phyloP scores from a whole-genome alignment of 1,140 invertebrate species.

The Pseudomyrmex gracilis region DNA sequence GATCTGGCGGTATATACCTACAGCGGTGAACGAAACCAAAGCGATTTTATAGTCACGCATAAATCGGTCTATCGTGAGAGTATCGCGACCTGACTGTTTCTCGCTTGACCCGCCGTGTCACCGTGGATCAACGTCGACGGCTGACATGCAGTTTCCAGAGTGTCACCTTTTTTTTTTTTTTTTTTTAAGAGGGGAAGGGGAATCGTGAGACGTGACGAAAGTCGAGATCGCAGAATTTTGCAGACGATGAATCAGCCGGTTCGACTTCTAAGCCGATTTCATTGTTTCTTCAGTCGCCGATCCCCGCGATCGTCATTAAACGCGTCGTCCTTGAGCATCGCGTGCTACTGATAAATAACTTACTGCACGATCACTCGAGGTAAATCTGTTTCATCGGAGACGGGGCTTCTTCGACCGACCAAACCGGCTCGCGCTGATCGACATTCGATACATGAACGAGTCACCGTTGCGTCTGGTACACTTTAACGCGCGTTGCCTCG shows the following conservation, averaged over 20 bases:
- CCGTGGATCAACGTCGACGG: not conserved
- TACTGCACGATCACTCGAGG: constrained; percentile 24
- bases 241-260: constrained; percentile 18
- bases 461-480: constrained; percentile 42
- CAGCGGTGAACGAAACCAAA: constrained; percentile 73
- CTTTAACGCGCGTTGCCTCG: not conserved
- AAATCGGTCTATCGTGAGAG: constrained; percentile 72
- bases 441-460: constrained; percentile 39
- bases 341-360: constrained; percentile 44
- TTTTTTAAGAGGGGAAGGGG: not conserved
- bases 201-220: constrained; percentile 29
- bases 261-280: constrained; percentile 19
- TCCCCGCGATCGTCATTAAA: constrained; percentile 22
- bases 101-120: constrained; percentile 54
- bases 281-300: constrained; percentile 14
- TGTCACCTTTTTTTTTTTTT: constrained; percentile 10
- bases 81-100: constrained; percentile 43
- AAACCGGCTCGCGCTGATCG: constrained; percentile 46
- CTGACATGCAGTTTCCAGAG: constrained; percentile 30
- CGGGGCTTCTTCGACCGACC: constrained; percentile 12
- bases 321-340: constrained; percentile 34
- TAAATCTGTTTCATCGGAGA: constrained; percentile 36
- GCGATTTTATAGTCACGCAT: constrained; percentile 77
- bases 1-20: constrained; percentile 33
- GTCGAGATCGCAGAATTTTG: constrained; percentile 2